phyloP scores from a whole-genome alignment of 1,140 invertebrate species.

The Drosophila lacteicornis region DNA sequence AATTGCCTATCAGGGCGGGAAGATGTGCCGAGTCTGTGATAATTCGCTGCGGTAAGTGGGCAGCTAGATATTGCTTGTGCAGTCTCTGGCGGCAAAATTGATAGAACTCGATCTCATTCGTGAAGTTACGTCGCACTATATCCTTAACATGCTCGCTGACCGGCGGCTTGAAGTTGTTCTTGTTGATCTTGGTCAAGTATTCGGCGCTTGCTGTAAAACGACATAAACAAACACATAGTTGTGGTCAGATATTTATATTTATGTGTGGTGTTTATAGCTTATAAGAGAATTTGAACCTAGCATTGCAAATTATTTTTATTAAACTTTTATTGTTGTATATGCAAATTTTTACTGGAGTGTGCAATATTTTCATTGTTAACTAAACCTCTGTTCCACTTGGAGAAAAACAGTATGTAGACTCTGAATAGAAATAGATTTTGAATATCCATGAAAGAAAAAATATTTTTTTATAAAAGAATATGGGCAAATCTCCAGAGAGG shows the following conservation, averaged over 20 bases:
- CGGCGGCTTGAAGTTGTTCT: conserved; percentile 94
- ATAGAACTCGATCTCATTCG: conserved; percentile 95
- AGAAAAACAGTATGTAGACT: too few relatives aligned
- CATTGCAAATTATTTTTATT: neutral
- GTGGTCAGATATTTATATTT: neutral
- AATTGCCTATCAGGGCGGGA: conserved; percentile 39
- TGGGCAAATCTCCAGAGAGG: too few relatives aligned
- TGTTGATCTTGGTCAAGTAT: conserved; percentile 92
- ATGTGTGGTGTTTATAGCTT: neutral
- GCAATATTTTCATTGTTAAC: too few relatives aligned
- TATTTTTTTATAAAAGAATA: too few relatives aligned
- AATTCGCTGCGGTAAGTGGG: conserved; percentile 86
- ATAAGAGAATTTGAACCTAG: neutral
- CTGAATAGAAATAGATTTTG: too few relatives aligned
- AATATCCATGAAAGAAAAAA: too few relatives aligned
- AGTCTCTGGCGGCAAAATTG: conserved; percentile 94
- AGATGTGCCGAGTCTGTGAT: conserved; percentile 60
- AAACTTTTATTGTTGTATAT: neutral
- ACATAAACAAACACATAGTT: neutral
- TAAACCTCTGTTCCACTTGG: too few relatives aligned
- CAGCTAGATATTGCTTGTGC: conserved; percentile 91
- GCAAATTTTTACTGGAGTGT: too few relatives aligned
- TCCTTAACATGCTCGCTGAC: conserved; percentile 94
- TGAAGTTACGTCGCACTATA: conserved; percentile 94
- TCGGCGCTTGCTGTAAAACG: conserved; percentile 89